Evolutionary conservation across 1,140 invertebrate species (phyloP).

Genomic region (Propsilocerus akamusi): DNA sequence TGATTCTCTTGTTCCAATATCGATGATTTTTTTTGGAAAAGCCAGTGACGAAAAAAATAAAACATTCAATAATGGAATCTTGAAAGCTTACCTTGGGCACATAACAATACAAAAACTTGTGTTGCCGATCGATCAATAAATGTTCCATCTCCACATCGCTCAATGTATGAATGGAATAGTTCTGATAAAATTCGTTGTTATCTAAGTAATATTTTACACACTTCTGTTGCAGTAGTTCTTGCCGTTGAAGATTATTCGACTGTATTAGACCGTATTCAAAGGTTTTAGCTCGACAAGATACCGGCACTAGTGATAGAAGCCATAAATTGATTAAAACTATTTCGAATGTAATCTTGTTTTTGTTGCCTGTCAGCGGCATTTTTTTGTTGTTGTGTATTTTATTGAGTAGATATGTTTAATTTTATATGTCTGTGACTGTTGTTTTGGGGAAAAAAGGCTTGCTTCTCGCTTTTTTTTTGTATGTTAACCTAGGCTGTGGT

Average conservation of each 20-base stretch:
- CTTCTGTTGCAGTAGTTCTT: constrained; percentile 43
- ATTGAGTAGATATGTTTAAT: no score
- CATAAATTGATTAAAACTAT: neutral
- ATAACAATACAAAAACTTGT: constrained; percentile 77
- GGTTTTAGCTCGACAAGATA: neutral
- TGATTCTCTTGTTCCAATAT: no score
- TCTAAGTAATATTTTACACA: constrained; percentile 32
- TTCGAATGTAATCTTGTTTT: neutral
- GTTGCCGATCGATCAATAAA: constrained; percentile 59
- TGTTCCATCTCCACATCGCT: constrained; percentile 40
- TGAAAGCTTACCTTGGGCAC: constrained; percentile 61
- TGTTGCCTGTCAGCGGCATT: neutral
- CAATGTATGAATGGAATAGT: constrained; percentile 24
- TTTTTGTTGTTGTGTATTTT: no score
- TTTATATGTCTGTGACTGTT: no score
- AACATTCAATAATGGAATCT: neutral
- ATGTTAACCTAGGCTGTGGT: no score
- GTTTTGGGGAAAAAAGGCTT: no score
- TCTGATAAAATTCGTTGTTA: constrained; percentile 11
- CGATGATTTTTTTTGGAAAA: no score
- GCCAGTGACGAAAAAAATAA: neutral
- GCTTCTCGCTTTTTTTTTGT: no score
- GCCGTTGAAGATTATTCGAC: constrained; percentile 37
- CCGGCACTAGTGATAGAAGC: neutral
- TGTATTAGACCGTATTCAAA: constrained; percentile 24